phyloP scores from a whole-genome alignment of 2,113 vertebrate genomes.

The Maccullochella peelii region DNA sequence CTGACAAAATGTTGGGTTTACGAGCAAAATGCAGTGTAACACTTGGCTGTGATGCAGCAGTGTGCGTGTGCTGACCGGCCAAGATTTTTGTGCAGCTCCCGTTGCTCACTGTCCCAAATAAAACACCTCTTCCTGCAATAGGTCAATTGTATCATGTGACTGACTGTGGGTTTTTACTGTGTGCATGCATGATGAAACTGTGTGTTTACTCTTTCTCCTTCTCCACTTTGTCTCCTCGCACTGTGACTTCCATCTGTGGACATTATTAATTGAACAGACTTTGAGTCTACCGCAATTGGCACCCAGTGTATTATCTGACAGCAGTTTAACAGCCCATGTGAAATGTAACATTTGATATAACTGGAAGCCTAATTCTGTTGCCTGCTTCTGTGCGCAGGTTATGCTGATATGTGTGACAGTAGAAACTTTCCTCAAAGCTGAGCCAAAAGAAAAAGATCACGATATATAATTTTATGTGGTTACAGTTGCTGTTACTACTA shows the following conservation, averaged over 20 bases:
- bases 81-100: not conserved
- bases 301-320: constrained; percentile 28
- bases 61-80: not conserved
- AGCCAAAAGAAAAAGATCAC: not conserved
- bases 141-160: not conserved
- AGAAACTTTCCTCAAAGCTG: not conserved
- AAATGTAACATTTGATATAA: constrained; percentile 3
- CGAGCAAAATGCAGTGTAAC: not conserved
- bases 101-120: not conserved
- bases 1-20: not conserved
- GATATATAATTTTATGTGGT: not conserved
- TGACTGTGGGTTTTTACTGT: not conserved
- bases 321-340: constrained; percentile 3
- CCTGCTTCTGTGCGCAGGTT: not conserved
- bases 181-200: not conserved
- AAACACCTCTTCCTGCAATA: not conserved
- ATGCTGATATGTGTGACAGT: not conserved
- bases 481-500: not conserved
- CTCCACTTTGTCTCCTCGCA: not conserved
- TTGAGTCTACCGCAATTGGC: constrained; percentile 7
- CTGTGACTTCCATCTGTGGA: constrained; percentile 27
- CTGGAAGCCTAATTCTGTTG: not conserved
- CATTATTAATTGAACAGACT: constrained; percentile 15
- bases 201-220: not conserved
- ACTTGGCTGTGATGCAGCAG: constrained; percentile 3